Percentiles rank a stretch among this genome's conserved stretches.
Conservation (phyloP, 2,797 vertebrate species). For the Hippoglossus hippoglossus region DNA sequence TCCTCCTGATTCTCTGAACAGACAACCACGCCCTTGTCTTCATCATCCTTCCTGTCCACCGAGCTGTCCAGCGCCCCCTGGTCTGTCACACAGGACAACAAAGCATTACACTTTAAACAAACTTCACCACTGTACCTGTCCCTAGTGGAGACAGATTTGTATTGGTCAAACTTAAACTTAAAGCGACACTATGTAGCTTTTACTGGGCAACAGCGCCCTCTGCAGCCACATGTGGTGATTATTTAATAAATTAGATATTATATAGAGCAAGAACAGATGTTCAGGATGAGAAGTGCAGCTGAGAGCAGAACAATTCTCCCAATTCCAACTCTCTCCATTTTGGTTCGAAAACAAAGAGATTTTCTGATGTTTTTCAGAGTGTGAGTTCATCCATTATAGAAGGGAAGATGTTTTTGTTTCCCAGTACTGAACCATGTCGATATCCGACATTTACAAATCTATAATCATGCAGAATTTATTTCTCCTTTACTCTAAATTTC, state of each 20-base stretch:
- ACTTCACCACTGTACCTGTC: background rate
- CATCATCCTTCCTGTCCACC: constrained; percentile 12
- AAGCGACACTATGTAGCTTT: no score
- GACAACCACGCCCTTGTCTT: constrained; percentile 26
- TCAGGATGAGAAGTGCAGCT: no score
- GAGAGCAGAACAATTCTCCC: no score
- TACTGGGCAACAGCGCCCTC: no score
- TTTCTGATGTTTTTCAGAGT: no score
- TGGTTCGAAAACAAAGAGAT: no score
- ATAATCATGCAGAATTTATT: background rate
- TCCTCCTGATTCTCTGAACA: constrained; percentile 63
- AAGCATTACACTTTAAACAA: background rate
- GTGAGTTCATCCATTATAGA: background rate
- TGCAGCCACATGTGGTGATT: no score
- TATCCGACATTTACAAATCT: background rate
- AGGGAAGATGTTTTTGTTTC: background rate
- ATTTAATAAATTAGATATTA: no score
- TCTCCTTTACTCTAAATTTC: background rate
- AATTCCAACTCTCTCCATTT: no score
- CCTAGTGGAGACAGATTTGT: no score
- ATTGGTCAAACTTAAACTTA: no score
- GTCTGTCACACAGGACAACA: constrained; percentile 39
- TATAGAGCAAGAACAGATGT: no score
- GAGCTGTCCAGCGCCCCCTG: constrained; percentile 20
- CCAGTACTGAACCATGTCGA: background rate